Evolutionary conservation across 2,113 vertebrate genomes (phyloP).

Genomic region (Platichthys stellatus): DNA sequence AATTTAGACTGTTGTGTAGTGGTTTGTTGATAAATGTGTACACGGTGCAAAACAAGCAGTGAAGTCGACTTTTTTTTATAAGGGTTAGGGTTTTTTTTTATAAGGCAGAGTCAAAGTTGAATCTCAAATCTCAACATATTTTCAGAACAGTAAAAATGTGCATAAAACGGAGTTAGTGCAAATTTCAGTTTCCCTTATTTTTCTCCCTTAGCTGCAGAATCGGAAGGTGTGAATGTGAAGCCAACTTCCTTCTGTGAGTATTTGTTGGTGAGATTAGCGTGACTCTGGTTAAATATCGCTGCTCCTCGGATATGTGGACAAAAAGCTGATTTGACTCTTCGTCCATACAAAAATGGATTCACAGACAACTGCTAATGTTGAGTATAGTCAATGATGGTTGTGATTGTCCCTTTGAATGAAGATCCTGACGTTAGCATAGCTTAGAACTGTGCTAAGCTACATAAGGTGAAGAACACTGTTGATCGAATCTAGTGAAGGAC

Average conservation of each 20-base stretch:
- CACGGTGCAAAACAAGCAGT: too few relatives aligned
- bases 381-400: neutral
- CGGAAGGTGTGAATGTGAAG: neutral
- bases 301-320: neutral
- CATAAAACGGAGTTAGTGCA: too few relatives aligned
- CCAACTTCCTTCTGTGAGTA: neutral
- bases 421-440: neutral
- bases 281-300: neutral
- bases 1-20: too few relatives aligned
- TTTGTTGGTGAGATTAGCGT: conserved; percentile 11
- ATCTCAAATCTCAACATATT: too few relatives aligned
- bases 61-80: too few relatives aligned
- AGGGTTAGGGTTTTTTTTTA: too few relatives aligned
- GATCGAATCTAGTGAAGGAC: neutral
- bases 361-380: neutral
- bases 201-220: neutral
- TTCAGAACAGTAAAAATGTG: too few relatives aligned
- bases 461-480: conserved; percentile 1
- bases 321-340: neutral
- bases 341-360: neutral
- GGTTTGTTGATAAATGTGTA: too few relatives aligned
- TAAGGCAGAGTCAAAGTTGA: too few relatives aligned
- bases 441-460: conserved; percentile 26
- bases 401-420: neutral
- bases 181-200: too few relatives aligned